Evolutionary conservation across 2,797 vertebrate species (phyloP).

Genomic region (Bradypodion ventrale): DNA sequence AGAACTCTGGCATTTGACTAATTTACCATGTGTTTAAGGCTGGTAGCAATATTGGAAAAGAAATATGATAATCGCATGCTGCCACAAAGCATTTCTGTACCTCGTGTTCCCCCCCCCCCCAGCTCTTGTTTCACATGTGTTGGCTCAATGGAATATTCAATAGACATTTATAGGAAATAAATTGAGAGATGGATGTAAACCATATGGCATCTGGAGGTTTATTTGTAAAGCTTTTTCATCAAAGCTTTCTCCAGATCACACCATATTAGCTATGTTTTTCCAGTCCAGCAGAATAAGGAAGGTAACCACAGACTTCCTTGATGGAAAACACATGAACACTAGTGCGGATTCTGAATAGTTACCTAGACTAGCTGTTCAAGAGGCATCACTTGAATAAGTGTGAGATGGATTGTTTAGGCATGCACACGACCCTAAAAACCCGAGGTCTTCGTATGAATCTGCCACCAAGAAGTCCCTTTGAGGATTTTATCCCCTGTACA

Average conservation of each 20-base stretch:
- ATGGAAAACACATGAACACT: constrained; percentile 99
- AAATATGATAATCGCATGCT: constrained; percentile 90
- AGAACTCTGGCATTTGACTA: constrained; percentile 78
- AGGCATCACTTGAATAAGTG: constrained; percentile 85
- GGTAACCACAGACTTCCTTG: constrained; percentile 97
- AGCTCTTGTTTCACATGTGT: constrained; percentile 91
- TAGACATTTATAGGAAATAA: constrained; percentile 99
- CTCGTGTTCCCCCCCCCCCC: constrained; percentile 85
- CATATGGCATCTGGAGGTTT: constrained; percentile 97
- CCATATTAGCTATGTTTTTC: constrained; percentile 99
- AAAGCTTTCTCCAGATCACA: constrained; percentile 98
- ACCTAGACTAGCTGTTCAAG: constrained; percentile 78
- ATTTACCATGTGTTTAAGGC: constrained; percentile 77
- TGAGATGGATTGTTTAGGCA: constrained; percentile 64
- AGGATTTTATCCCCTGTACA: constrained; percentile 10
- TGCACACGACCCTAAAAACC: constrained; percentile 56
- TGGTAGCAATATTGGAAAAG: constrained; percentile 81
- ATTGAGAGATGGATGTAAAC: constrained; percentile 98
- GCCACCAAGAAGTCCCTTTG: not conserved
- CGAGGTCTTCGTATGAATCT: constrained; percentile 53
- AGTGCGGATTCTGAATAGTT: constrained; percentile 80
- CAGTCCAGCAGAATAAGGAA: constrained; percentile 98
- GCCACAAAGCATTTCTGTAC: constrained; percentile 87
- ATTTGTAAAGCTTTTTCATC: constrained; percentile 98
- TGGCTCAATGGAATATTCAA: constrained; percentile 92